Evolutionary conservation across 2,797 vertebrate species (phyloP), one percentile per base, ranked within the genome.

Genomic region (Menidia menidia): DNA sequence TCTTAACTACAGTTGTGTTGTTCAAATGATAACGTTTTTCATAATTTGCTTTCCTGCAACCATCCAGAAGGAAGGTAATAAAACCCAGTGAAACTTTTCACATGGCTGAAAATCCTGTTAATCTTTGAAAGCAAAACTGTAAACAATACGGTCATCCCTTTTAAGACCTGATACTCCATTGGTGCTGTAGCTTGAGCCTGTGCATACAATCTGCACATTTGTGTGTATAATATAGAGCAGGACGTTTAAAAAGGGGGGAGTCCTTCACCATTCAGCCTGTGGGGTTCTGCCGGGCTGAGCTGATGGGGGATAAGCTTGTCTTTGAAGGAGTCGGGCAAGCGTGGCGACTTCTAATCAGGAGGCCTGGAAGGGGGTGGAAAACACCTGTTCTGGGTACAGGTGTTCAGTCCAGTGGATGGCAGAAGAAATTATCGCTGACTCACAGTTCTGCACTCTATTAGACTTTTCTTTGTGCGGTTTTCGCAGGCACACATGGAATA

Each of bases 331-430:
- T 77, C 90, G 90, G 80, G 88, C 85, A 87, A 92, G 89, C 89
- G 73, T 93, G 78, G 87, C 77, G 48, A 71, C 62, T 81, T 72
- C 88, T 91, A 93, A 94, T 93, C 92, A 92, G 75, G 74, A 66
- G 77, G 73, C 75, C 78, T 85, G 83, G 79, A 89, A 91, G 84
- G 83, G 84, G 81, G 78, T 69, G 78, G 91, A 91, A 92, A 93
- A 92, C 92, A 93, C 92, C 92, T 93, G 93, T 90, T 93, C 84
- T 79, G 71, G 67, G 71, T 81, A 83, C 90, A 93, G 90, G 90
- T 92, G 91, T 90, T 85, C 75, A 74, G 55, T 64, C 60, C 75
- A 65, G 72, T 73, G 88, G 82, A 86, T 83, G 83, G 80, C 67
- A 74, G 72, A 67, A 73, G 76, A 61, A 56, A 68, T 8, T 14